phyloP scores from a whole-genome alignment of 1,140 invertebrate genomes.

The Rhopalosiphum maidis region DNA sequence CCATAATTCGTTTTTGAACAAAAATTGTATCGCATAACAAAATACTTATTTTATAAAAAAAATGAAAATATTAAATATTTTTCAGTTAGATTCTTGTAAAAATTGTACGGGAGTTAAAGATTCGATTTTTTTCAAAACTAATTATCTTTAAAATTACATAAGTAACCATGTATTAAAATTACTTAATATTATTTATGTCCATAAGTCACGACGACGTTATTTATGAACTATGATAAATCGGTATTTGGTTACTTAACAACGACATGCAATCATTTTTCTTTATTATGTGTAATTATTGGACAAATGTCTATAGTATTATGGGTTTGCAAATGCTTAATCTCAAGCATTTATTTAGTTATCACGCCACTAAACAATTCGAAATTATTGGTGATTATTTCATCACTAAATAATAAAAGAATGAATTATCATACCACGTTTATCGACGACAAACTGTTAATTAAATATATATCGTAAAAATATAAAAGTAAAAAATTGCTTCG shows the following conservation, averaged over 20 bases:
- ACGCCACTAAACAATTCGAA: not conserved
- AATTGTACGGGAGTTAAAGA: not conserved
- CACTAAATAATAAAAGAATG: not conserved
- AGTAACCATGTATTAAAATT: not conserved
- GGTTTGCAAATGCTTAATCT: not conserved
- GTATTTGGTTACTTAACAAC: not conserved
- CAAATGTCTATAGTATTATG: not conserved
- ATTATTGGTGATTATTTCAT: constrained; percentile 14
- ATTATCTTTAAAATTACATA: not conserved
- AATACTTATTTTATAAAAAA: too few relatives aligned
- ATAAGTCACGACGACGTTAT: not conserved
- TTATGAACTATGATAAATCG: not conserved
- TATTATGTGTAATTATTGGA: not conserved
- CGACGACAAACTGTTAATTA: not conserved
- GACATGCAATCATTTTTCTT: not conserved
- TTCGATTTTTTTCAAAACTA: not conserved
- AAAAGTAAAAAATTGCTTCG: not conserved
- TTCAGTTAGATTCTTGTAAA: too few relatives aligned
- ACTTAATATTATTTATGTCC: not conserved
- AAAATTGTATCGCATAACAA: too few relatives aligned
- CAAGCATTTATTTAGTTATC: not conserved
- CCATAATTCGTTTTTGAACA: too few relatives aligned
- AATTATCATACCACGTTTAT: not conserved
- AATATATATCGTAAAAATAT: not conserved
- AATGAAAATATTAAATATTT: not conserved